Percentiles rank a stretch among this genome's conserved stretches.
Conservation (phyloP, 2,888 invertebrate genomes). For the Oligia fasciuncula region DNA sequence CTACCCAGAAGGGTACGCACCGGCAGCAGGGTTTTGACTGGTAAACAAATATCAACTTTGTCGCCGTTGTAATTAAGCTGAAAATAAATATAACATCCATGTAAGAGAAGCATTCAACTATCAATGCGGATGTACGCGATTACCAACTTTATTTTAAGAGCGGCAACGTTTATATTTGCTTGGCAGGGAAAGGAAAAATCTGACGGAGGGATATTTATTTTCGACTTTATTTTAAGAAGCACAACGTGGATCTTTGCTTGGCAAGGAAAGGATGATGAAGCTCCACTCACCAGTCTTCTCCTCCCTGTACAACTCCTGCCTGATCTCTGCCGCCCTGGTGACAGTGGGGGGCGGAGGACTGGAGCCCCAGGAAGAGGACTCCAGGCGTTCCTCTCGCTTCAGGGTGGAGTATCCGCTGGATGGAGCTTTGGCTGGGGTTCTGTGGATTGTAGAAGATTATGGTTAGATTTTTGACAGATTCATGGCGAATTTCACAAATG, state of each 20-base stretch:
- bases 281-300: constrained; percentile 79
- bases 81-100: background rate
- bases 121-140: background rate
- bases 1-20: background rate
- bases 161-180: too few species aligned
- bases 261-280: background rate
- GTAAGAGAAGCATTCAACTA: too few species aligned
- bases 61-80: background rate
- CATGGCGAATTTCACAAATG: background rate
- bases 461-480: background rate
- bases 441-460: constrained; percentile 44
- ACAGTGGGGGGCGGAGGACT: constrained; percentile 73
- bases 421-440: constrained; percentile 83
- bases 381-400: constrained; percentile 83
- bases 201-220: background rate
- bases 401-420: constrained; percentile 87
- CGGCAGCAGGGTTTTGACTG: background rate
- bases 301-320: constrained; percentile 78
- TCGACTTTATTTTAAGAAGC: accelerated
- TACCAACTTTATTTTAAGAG: background rate
- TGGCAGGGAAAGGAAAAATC: background rate
- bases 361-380: constrained; percentile 82
- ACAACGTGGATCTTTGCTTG: background rate
- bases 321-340: constrained; percentile 74
- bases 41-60: too few species aligned